Conservation (phyloP, 2,797 vertebrate species). For the Urophycis tenuis region DNA sequence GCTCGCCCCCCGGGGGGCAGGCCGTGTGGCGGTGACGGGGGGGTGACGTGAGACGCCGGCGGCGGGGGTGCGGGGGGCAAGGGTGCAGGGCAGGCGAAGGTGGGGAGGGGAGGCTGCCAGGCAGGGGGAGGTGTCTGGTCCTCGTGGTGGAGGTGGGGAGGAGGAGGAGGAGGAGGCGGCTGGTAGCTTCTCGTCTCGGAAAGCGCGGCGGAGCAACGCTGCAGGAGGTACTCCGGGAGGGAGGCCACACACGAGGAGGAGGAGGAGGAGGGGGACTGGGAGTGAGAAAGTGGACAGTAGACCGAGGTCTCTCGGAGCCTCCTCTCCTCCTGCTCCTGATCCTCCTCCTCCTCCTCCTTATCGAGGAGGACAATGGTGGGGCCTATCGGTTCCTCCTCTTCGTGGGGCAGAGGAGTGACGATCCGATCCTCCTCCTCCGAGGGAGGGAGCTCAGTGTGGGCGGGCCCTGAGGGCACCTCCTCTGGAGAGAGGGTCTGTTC, state of each 20-base stretch:
- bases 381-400: constrained; percentile 66
- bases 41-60: neutral
- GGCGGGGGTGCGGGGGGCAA: neutral
- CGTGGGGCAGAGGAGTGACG: constrained; percentile 76
- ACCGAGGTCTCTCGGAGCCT: constrained; percentile 32
- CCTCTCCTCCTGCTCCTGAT: constrained; percentile 67
- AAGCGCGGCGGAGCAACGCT: constrained; percentile 67
- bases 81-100: constrained; percentile 32
- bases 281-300: constrained; percentile 53
- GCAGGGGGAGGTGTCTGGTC: constrained; percentile 23
- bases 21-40: neutral
- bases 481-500: constrained; percentile 16
- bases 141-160: neutral
- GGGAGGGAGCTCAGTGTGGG: constrained; percentile 24
- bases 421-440: constrained; percentile 75
- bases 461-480: neutral
- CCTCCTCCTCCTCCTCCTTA: constrained; percentile 76
- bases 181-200: constrained; percentile 51
- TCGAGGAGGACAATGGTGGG: constrained; percentile 78
- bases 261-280: constrained; percentile 52
- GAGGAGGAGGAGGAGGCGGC: constrained; percentile 20
- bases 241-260: constrained; percentile 73
- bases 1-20: neutral
- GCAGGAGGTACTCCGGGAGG: constrained; percentile 77
- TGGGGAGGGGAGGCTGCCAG: constrained; percentile 25